phyloP scores from a whole-genome alignment of 2,888 invertebrate genomes.

The Deroplatys truncata region DNA sequence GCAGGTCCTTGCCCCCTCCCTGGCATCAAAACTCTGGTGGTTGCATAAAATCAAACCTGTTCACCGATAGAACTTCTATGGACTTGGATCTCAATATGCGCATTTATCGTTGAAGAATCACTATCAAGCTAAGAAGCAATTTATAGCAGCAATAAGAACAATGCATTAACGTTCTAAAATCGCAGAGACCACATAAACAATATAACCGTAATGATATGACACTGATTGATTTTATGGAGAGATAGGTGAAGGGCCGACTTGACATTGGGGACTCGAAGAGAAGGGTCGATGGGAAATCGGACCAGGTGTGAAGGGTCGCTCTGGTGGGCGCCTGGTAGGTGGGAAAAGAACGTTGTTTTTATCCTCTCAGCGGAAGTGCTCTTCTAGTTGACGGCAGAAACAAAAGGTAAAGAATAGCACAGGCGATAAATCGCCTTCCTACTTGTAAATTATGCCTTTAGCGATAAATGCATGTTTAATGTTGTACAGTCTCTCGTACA shows the following conservation, averaged over 20 bases:
- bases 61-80: no score
- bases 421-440: background rate
- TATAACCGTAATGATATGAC: background rate
- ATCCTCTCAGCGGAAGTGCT: background rate
- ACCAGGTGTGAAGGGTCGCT: slow-evolving; percentile 4
- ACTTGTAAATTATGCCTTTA: background rate
- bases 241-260: background rate
- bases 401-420: background rate
- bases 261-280: background rate
- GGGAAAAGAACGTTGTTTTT: background rate
- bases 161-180: background rate
- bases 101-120: no score
- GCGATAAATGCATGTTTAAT: background rate
- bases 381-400: background rate
- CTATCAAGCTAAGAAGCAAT: no score
- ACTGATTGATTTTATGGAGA: background rate
- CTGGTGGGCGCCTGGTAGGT: background rate
- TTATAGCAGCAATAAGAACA: no score
- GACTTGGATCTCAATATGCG: no score
- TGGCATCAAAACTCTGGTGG: no score
- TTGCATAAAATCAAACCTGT: no score
- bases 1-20: no score
- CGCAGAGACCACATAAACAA: background rate
- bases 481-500: no score
- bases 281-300: slow-evolving; percentile 5